Evolutionary conservation across 1,140 invertebrate species (phyloP).

Genomic region (Venustaconcha ellipsiformis): DNA sequence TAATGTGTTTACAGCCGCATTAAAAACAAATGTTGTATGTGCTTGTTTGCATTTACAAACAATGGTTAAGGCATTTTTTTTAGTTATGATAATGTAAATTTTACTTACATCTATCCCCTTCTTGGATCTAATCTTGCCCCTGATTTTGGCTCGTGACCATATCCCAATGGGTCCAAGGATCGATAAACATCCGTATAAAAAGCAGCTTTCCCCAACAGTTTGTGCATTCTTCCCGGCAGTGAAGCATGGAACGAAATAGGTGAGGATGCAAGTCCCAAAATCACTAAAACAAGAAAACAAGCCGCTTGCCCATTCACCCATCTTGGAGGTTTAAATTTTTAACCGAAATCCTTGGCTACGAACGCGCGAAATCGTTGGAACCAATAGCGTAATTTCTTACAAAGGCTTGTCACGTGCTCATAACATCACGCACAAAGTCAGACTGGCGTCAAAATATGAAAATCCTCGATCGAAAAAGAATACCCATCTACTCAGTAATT

Average conservation of each 20-base stretch:
- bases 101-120: conserved; percentile 45
- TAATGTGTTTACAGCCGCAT: background rate
- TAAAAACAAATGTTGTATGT: background rate
- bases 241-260: conserved; percentile 60
- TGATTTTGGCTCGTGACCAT: conserved; percentile 30
- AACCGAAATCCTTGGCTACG: too few species aligned
- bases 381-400: too few species aligned
- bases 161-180: conserved; percentile 31
- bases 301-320: conserved; percentile 53
- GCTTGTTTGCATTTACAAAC: background rate
- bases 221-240: conserved; percentile 59
- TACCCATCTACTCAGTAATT: too few species aligned
- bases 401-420: too few species aligned
- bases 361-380: too few species aligned
- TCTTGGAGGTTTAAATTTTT: background rate
- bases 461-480: too few species aligned
- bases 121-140: conserved; percentile 43
- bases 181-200: conserved; percentile 45
- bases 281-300: conserved; percentile 59
- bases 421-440: too few species aligned
- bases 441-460: too few species aligned
- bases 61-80: too few species aligned
- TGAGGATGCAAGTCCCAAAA: conserved; percentile 52
- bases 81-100: background rate
- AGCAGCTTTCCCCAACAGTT: conserved; percentile 56